Evolutionary conservation across 92 coral and sea anemone genomes (phyloP).

Genomic region (Metridium senile): DNA sequence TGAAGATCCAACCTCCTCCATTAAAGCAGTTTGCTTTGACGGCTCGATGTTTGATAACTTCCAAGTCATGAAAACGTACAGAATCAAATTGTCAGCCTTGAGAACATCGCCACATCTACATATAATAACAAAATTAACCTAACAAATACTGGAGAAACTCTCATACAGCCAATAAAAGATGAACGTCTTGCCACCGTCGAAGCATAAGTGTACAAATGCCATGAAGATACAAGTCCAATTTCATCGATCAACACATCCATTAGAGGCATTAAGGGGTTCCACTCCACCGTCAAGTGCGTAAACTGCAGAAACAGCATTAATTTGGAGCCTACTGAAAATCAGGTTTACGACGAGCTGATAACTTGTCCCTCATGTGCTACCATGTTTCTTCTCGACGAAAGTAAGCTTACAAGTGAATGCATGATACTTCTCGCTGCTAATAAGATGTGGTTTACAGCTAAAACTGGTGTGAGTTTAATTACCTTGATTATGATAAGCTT

Average conservation of each 20-base stretch:
- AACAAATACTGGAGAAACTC: conserved; percentile 24
- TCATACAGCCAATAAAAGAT: conserved; percentile 14
- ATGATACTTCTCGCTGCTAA: conserved; percentile 21
- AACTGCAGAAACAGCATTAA: conserved; percentile 21
- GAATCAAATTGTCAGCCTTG: conserved; percentile 24
- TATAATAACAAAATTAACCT: conserved; percentile 26
- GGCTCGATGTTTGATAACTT: conserved; percentile 21
- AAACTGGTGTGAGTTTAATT: no score
- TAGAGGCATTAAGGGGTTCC: conserved; percentile 26
- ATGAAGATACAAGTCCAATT: conserved; percentile 12
- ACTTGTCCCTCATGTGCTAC: conserved; percentile 29
- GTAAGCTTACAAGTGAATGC: conserved; percentile 22
- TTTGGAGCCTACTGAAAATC: conserved; percentile 6
- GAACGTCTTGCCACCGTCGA: not conserved
- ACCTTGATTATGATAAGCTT: no score
- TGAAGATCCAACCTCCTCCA: conserved; percentile 2
- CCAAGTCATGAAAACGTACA: conserved; percentile 31
- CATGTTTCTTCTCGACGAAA: conserved; percentile 15
- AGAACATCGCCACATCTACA: conserved; percentile 33
- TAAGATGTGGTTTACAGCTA: conserved; percentile 25
- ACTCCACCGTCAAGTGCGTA: conserved; percentile 6
- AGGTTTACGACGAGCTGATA: not conserved
- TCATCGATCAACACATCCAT: conserved; percentile 12
- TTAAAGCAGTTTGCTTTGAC: conserved; percentile 29
- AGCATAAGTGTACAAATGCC: conserved; percentile 18